These are phyloP conservation scores for Silurus asotus DNA, from an alignment of 2,113 vertebrate genomes.

Conservation along the genomic window DNA sequence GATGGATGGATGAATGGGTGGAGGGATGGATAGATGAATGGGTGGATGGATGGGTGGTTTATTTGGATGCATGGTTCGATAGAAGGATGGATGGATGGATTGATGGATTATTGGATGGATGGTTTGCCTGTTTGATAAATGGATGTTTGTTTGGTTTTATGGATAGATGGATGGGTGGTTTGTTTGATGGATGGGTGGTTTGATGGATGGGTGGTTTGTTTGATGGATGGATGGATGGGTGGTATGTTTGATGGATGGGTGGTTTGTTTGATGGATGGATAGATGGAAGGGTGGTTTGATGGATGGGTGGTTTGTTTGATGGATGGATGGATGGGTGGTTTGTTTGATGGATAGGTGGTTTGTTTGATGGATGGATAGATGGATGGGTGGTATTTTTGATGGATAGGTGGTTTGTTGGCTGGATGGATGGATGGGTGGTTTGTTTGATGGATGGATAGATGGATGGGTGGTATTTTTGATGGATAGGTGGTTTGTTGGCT, in stretches of 20 bases:
- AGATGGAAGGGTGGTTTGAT: too few relatives aligned
- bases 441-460: neutral
- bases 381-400: neutral
- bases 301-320: neutral
- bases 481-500: neutral
- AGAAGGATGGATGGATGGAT: neutral
- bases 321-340: neutral
- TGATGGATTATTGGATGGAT: neutral
- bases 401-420: neutral
- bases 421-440: neutral
- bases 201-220: neutral
- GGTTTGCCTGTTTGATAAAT: neutral
- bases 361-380: neutral
- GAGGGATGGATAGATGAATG: neutral
- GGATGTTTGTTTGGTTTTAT: neutral
- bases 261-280: neutral
- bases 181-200: neutral
- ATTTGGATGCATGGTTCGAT: neutral
- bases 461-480: neutral
- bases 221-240: neutral
- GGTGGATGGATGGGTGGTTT: neutral
- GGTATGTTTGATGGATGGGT: neutral
- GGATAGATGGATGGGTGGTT: neutral
- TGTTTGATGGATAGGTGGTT: neutral
- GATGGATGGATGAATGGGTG: neutral